These are phyloP conservation scores for Aphelinus certus DNA, from an alignment of 1,140 invertebrate genomes.

Conservation along the genomic window DNA sequence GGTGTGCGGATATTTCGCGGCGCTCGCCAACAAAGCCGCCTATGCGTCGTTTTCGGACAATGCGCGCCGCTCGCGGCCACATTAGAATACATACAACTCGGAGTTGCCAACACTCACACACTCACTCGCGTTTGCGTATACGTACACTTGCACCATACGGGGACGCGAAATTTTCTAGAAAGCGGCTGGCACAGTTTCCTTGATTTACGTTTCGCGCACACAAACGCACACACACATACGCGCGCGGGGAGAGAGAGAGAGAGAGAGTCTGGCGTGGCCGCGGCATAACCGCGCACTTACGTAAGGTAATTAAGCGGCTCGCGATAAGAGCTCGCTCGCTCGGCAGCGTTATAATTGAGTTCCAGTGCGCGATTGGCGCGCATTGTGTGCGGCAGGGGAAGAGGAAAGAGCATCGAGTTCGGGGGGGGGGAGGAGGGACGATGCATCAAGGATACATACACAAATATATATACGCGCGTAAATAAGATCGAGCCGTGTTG, in stretches of 20 bases:
- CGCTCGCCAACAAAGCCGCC: not conserved
- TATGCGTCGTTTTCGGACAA: not conserved
- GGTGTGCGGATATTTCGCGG: constrained; percentile 3
- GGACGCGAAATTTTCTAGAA: constrained; percentile 38
- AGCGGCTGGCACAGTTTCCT: constrained; percentile 36
- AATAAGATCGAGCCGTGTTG: not conserved
- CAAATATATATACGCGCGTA: no score
- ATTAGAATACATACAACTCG: constrained; percentile 6
- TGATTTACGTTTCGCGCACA: constrained; percentile 19
- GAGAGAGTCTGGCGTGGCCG: no score
- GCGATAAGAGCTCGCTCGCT: constrained; percentile 10
- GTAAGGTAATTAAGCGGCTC: constrained; percentile 29
- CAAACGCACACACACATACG: no score
- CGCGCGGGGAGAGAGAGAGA: no score
- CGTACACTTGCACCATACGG: not conserved
- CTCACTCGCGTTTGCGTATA: no score
- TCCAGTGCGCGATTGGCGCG: not conserved
- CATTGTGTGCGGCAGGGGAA: not conserved
- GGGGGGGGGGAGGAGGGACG: no score
- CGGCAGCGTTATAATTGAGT: constrained; percentile 16
- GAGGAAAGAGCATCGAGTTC: not conserved
- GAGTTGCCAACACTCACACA: no score
- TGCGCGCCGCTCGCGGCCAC: not conserved
- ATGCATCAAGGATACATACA: no score
- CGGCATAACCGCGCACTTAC: constrained; percentile 7